A percentile compares a stretch with the other conserved stretches of the same genome.
Conservation (phyloP, 2,797 vertebrate species). For the Onychomys arenicola region DNA sequence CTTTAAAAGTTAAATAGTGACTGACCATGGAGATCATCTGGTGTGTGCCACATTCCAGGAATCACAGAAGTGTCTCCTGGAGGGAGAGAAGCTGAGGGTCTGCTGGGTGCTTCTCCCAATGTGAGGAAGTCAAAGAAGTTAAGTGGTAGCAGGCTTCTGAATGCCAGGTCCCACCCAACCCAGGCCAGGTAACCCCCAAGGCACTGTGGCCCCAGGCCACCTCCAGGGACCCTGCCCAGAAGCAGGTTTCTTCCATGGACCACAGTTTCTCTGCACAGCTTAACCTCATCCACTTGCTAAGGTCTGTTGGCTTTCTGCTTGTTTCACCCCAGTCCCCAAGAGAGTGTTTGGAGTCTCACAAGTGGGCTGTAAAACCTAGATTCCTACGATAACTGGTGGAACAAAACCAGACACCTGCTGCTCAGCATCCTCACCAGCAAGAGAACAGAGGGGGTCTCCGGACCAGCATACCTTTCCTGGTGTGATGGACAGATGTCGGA, state of each 20-base stretch:
- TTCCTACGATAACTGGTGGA: background rate
- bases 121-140: background rate
- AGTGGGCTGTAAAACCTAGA: background rate
- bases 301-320: background rate
- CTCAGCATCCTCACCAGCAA: background rate
- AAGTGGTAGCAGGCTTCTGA: background rate
- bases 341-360: conserved; percentile 26
- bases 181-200: too few species aligned
- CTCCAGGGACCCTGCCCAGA: background rate
- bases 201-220: background rate
- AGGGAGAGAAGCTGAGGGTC: rapidly evolving
- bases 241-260: background rate
- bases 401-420: background rate
- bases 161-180: background rate
- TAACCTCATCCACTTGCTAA: background rate
- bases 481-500: background rate
- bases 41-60: background rate
- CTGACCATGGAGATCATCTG: background rate
- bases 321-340: background rate
- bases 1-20: conserved; percentile 64
- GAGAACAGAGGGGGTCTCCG: background rate
- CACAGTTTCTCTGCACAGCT: rapidly evolving
- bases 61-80: background rate
- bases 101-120: background rate
- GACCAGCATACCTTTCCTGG: background rate